Evolutionary conservation across 2,888 invertebrate species (phyloP).

Genomic region (Euzophera pinguis): DNA sequence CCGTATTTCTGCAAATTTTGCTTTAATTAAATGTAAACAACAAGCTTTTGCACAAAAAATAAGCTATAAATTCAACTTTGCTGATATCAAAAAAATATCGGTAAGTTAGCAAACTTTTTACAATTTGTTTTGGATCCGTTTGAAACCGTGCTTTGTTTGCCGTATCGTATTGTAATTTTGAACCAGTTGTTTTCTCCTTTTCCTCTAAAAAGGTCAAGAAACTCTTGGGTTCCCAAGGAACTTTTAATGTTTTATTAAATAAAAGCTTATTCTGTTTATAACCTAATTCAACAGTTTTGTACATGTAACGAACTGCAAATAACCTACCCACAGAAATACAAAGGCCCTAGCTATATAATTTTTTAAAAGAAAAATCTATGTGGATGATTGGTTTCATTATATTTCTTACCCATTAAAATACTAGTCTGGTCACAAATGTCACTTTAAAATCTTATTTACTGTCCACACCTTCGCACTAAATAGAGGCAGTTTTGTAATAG

Average conservation of each 20-base stretch:
- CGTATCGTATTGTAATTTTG: neutral
- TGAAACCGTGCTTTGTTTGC: neutral
- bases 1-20: conserved; percentile 56
- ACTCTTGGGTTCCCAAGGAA: too few species aligned
- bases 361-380: too few species aligned
- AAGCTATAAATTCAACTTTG: conserved; percentile 23
- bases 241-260: too few species aligned
- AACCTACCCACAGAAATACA: too few species aligned
- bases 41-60: conserved; percentile 27
- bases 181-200: neutral
- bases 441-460: too few species aligned
- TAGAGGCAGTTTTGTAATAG: too few species aligned
- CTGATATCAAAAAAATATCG: conserved; percentile 29
- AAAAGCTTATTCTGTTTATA: neutral
- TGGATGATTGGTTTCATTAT: too few species aligned
- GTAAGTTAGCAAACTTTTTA: conserved; percentile 32
- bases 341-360: too few species aligned
- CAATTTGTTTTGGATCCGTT: neutral
- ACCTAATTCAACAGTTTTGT: neutral
- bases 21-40: conserved; percentile 44
- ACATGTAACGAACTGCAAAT: too few species aligned
- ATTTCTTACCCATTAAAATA: too few species aligned
- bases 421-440: too few species aligned
- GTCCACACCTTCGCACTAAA: too few species aligned
- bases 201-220: neutral